Conservation (phyloP, 2,113 vertebrate species). For the Paramormyrops kingsleyae region DNA sequence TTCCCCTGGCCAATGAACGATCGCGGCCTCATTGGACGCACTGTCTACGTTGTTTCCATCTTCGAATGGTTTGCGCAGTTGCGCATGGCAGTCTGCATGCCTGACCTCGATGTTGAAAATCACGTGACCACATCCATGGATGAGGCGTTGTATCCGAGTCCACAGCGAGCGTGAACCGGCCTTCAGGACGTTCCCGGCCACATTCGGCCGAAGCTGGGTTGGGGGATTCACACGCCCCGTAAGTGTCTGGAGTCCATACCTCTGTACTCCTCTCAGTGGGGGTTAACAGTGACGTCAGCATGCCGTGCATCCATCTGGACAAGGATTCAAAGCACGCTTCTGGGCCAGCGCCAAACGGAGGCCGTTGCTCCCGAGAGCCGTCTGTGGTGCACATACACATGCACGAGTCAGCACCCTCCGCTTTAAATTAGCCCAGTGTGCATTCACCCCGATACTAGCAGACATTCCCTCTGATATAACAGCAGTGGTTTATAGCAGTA, state of each 20-base stretch:
- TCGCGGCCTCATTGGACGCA: not conserved
- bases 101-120: not conserved
- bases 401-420: not conserved
- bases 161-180: not conserved
- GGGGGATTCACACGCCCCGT: not conserved
- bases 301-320: not conserved
- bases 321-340: not conserved
- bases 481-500: constrained; percentile 25
- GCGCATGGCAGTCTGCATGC: not conserved
- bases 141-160: not conserved
- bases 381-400: not conserved
- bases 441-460: constrained; percentile 4
- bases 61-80: not conserved
- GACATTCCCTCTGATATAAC: constrained; percentile 19
- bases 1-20: not conserved
- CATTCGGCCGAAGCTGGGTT: not conserved
- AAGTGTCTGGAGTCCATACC: not conserved
- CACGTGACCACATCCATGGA: not conserved
- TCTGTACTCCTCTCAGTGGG: not conserved
- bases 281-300: not conserved
- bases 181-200: not conserved
- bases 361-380: not conserved
- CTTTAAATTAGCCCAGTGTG: constrained; percentile 24
- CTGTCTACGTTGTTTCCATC: not conserved
- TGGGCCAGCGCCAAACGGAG: not conserved